Conservation (phyloP, 2,888 invertebrate species). For the Ceriagrion tenellum region DNA sequence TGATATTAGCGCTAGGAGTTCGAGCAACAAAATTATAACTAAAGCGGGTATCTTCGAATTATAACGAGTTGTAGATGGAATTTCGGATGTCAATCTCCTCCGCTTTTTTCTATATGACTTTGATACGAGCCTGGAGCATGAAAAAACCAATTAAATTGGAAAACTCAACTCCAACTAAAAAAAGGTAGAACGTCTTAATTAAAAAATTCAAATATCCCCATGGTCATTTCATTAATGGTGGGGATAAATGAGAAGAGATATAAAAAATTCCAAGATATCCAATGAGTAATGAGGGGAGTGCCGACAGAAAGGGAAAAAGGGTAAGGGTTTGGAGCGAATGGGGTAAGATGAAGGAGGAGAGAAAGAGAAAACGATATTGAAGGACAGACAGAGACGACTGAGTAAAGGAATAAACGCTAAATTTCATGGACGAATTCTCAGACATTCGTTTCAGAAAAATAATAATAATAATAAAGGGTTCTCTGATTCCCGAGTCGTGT, state of each 20-base stretch:
- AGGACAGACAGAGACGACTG: neutral
- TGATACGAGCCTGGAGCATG: too few relatives aligned
- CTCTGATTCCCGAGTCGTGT: constrained; percentile 38
- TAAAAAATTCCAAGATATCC: neutral
- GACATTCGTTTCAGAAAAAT: constrained; percentile 46
- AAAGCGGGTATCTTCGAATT: too few relatives aligned
- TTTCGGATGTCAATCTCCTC: too few relatives aligned
- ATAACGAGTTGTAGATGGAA: too few relatives aligned
- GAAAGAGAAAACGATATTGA: neutral
- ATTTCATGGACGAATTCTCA: constrained; percentile 53
- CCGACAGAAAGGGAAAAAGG: neutral
- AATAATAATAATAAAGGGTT: neutral
- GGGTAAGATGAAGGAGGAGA: neutral
- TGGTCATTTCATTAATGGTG: neutral
- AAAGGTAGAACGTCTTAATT: neutral
- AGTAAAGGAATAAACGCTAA: constrained; percentile 33
- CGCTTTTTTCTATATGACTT: too few relatives aligned
- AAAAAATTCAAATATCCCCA: neutral
- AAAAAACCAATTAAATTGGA: neutral
- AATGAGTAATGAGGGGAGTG: neutral
- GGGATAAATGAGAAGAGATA: neutral
- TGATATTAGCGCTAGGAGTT: too few relatives aligned
- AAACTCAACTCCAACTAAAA: neutral
- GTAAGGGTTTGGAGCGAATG: neutral
- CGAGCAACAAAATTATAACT: too few relatives aligned